Conservation (phyloP, 2,888 invertebrate species). For the Amitus sp. region DNA sequence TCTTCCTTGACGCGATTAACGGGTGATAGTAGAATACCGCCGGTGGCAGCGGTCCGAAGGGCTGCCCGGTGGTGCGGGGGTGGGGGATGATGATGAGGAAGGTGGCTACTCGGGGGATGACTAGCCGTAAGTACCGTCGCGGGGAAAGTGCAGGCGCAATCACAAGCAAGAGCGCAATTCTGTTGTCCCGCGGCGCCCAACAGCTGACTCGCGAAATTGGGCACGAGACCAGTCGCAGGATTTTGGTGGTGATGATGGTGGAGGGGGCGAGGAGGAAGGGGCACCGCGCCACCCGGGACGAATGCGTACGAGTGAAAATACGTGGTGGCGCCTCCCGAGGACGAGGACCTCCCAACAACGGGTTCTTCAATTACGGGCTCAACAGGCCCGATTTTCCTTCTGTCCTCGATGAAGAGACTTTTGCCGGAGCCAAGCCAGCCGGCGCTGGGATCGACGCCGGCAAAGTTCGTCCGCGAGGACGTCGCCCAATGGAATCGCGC, state of each 20-base stretch:
- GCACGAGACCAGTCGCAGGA: slow-evolving; percentile 29
- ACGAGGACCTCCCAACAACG: slow-evolving; percentile 49
- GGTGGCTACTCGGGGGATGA: slow-evolving; percentile 36
- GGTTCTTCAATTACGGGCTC: slow-evolving; percentile 51
- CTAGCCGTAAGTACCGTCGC: slow-evolving; percentile 54
- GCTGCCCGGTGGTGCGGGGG: slow-evolving; percentile 50
- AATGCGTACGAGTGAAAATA: slow-evolving; percentile 66
- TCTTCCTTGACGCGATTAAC: slow-evolving; percentile 63
- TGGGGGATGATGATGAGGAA: slow-evolving; percentile 48
- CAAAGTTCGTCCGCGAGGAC: slow-evolving; percentile 32
- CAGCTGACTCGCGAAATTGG: slow-evolving; percentile 32
- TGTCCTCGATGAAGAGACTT: slow-evolving; percentile 42
- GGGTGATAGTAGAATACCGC: slow-evolving; percentile 61
- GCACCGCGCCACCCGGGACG: slow-evolving; percentile 65
- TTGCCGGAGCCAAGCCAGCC: slow-evolving; percentile 28
- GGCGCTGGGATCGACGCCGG: slow-evolving; percentile 22
- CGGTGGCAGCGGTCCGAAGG: slow-evolving; percentile 50
- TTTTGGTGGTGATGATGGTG: slow-evolving; percentile 39
- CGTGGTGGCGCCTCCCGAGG: slow-evolving; percentile 58
- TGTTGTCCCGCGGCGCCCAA: slow-evolving; percentile 44
- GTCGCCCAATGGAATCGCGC: slow-evolving; percentile 42
- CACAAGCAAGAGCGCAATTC: slow-evolving; percentile 58
- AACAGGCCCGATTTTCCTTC: slow-evolving; percentile 44
- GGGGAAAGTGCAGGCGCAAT: slow-evolving; percentile 58
- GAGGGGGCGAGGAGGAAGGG: slow-evolving; percentile 60